phyloP scores from a whole-genome alignment of 2,888 invertebrate species.

The Bellardia pandia region DNA sequence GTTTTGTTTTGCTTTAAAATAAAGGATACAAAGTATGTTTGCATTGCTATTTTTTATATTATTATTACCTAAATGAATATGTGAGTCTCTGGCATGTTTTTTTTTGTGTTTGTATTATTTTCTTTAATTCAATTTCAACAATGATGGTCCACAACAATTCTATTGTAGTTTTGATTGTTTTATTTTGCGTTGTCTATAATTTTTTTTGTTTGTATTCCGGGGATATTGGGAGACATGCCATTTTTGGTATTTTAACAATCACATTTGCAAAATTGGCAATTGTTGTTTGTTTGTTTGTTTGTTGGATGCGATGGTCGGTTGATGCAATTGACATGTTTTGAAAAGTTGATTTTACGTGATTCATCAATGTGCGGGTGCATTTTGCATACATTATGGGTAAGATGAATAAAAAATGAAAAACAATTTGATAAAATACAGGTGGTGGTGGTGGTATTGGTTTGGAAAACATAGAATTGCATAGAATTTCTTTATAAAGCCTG shows the following conservation, averaged over 20 bases:
- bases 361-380: constrained; percentile 67
- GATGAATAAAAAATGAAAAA: neutral
- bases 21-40: constrained; percentile 44
- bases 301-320: constrained; percentile 6
- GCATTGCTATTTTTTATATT: constrained; percentile 16
- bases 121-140: constrained; percentile 61
- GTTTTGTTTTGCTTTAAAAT: constrained; percentile 20
- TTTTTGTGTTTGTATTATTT: neutral
- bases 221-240: constrained; percentile 58
- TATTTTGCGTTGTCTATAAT: constrained; percentile 44
- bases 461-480: neutral
- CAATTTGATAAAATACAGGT: constrained; percentile 7
- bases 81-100: neutral
- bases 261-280: constrained; percentile 74
- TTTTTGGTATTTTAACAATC: constrained; percentile 74
- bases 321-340: constrained; percentile 70
- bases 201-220: constrained; percentile 21
- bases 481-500: neutral
- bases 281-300: constrained; percentile 45
- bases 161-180: constrained; percentile 64
- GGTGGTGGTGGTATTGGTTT: neutral
- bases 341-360: constrained; percentile 63
- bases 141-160: constrained; percentile 63
- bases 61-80: constrained; percentile 14
- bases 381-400: constrained; percentile 58